phyloP scores from a whole-genome alignment of 1,140 invertebrate genomes.

The Rhizoglyphus robini region DNA sequence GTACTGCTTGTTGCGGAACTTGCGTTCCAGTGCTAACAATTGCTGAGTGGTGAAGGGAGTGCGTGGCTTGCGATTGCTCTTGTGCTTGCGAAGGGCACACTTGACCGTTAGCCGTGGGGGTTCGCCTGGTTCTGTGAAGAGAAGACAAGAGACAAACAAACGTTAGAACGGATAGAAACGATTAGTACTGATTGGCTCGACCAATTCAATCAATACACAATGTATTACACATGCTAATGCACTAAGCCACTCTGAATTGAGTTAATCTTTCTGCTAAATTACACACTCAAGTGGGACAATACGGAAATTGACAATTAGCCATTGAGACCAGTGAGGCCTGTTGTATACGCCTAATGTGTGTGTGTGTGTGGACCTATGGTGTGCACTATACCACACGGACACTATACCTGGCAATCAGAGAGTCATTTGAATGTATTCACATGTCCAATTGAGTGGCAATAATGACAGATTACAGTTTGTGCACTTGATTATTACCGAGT shows the following conservation, averaged over 20 bases:
- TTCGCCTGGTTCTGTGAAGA: conserved; percentile 12
- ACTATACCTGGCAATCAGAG: no score
- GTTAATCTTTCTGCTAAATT: neutral
- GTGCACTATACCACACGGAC: no score
- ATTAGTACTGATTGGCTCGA: neutral
- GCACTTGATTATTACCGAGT: neutral
- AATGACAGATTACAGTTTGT: neutral
- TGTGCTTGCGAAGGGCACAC: conserved; percentile 83
- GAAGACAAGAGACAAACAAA: neutral
- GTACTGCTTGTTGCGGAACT: conserved; percentile 92
- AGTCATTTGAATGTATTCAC: no score
- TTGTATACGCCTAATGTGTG: no score
- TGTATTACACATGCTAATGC: neutral
- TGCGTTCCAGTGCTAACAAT: conserved; percentile 79
- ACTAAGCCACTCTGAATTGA: neutral
- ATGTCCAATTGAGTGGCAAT: no score
- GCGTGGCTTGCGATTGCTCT: conserved; percentile 88
- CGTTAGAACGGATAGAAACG: neutral
- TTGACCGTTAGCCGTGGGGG: conserved; percentile 39
- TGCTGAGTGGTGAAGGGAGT: conserved; percentile 96
- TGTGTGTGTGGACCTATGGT: no score
- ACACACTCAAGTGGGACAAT: neutral
- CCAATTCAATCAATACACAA: neutral
- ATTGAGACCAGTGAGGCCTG: no score
- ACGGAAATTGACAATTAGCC: neutral